Evolutionary conservation across 2,888 invertebrate species (phyloP).

Genomic region (Chrysolina americana): DNA sequence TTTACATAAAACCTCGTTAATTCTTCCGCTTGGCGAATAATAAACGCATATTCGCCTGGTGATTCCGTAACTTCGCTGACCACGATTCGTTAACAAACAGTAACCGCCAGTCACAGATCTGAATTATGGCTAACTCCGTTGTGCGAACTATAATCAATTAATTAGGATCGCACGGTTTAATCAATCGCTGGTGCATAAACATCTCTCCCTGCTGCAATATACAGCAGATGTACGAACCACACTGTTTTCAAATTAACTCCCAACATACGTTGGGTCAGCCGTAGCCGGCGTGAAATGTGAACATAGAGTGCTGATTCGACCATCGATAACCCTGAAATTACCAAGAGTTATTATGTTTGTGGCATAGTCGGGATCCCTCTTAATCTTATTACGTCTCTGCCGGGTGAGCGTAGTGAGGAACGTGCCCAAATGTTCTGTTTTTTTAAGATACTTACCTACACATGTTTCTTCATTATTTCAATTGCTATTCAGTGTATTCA

Average conservation of each 20-base stretch:
- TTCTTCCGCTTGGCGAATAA: background rate
- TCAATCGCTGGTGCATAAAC: slow-evolving; percentile 47
- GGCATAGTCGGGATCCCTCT: background rate
- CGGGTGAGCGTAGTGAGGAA: too few relatives aligned
- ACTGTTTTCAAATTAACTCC: slow-evolving; percentile 14
- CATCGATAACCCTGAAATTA: background rate
- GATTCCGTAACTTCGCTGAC: slow-evolving; percentile 1
- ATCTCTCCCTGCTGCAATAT: slow-evolving; percentile 4
- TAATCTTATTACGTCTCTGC: too few relatives aligned
- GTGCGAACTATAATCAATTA: slow-evolving; percentile 51
- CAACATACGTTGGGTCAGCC: slow-evolving; percentile 10
- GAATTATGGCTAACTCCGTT: slow-evolving; percentile 43
- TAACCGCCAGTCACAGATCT: slow-evolving; percentile 33
- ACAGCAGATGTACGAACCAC: slow-evolving; percentile 15
- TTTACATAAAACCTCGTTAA: too few relatives aligned
- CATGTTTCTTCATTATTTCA: too few relatives aligned
- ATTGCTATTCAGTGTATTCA: too few relatives aligned
- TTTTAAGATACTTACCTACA: too few relatives aligned
- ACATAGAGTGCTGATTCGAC: background rate
- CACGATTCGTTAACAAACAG: slow-evolving; percentile 6
- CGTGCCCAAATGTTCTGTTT: too few relatives aligned
- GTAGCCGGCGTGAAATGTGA: background rate
- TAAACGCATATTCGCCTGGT: background rate
- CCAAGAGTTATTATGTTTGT: background rate
- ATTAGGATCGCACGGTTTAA: slow-evolving; percentile 52